A percentile compares a stretch with the other conserved stretches of the same genome.
Conservation (phyloP, 2,888 invertebrate genomes). For the Brenthis hecate region DNA sequence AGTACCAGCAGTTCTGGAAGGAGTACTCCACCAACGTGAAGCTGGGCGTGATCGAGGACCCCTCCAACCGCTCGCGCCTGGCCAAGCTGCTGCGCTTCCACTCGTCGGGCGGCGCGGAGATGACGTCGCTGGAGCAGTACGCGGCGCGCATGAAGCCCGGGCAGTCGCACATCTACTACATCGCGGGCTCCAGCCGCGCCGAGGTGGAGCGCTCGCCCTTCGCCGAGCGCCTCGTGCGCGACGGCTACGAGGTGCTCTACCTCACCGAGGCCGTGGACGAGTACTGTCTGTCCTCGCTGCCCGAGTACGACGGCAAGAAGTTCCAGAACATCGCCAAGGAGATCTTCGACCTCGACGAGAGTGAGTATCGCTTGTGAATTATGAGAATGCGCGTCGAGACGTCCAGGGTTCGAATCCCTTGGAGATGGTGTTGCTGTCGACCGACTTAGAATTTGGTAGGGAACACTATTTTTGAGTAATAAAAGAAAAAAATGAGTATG, state of each 20-base stretch:
- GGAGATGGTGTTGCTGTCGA: too few species aligned
- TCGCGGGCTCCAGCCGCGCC: conserved; percentile 93
- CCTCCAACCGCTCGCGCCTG: conserved; percentile 96
- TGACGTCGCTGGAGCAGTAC: conserved; percentile 93
- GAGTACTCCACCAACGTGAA: conserved; percentile 99
- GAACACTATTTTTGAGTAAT: too few species aligned
- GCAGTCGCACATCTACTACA: conserved; percentile 97
- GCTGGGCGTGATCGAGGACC: conserved; percentile 98
- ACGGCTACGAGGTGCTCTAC: conserved; percentile 97
- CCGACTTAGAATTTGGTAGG: too few species aligned
- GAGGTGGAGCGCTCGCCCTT: conserved; percentile 92
- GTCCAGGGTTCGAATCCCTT: conserved; percentile 23
- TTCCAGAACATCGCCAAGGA: conserved; percentile 99
- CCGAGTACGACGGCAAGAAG: conserved; percentile 99
- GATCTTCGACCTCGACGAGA: conserved; percentile 93
- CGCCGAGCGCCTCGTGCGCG: conserved; percentile 95
- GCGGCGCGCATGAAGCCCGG: conserved; percentile 96
- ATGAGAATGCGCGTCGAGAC: neutral
- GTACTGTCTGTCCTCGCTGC: conserved; percentile 96
- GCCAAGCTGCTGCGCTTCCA: conserved; percentile 97
- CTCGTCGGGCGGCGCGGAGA: conserved; percentile 86
- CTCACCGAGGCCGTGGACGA: conserved; percentile 99
- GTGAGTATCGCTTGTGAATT: conserved; percentile 52
- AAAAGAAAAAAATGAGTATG: too few species aligned
- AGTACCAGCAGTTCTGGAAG: conserved; percentile 98